Evolutionary conservation across 2,113 vertebrate genomes (phyloP), one percentile per base, ranked within the genome.

Genomic region (Corvus moneduloides): DNA sequence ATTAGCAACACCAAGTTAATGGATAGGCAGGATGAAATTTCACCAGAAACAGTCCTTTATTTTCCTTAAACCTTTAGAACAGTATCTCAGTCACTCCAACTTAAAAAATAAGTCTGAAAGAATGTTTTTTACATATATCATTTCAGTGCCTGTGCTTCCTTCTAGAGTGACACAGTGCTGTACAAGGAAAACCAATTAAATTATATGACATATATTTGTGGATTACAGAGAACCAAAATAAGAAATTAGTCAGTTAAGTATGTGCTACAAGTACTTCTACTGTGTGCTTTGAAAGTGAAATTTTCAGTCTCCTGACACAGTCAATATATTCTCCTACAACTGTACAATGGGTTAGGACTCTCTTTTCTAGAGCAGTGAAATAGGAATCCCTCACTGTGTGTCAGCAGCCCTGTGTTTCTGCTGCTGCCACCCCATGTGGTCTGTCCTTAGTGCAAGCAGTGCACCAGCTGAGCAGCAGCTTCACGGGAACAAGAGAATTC

Each of bases 191-290:
- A 90, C 20, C 46, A 52, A 72, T 80, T 44, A 91, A 82, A 90
- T 88, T 72, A 76, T 77, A 68, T 61, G 18, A 74, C 69, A 82
- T 62, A 76, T 74, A 94, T 91, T 67, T 94, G 43, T 75, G 46
- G 58, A 63, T 89, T 93, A 79, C 69, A 83, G 82, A 94, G 87
- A 93, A 93, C 37, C 27, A 75, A 94, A 97, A 88, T 67, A 91
- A 96, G 72, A 68, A 59, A 89, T 93, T 74, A 85, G 61, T 84
- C 64, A 81, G 76, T 94, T 82, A 91, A 48, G 32, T 89, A 41
- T 72, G 44, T 74, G 61, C 82, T 93, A 93, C 71, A 83, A 93
- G 72, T 88, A 22, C 46, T 96, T 94, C 61, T 66, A 32, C 52
- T 49, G n/a, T 33, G 12, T 67, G 43, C 68, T 89, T 89, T 86